phyloP scores from a whole-genome alignment of 1,140 invertebrate species.

The Eueides isabella region DNA sequence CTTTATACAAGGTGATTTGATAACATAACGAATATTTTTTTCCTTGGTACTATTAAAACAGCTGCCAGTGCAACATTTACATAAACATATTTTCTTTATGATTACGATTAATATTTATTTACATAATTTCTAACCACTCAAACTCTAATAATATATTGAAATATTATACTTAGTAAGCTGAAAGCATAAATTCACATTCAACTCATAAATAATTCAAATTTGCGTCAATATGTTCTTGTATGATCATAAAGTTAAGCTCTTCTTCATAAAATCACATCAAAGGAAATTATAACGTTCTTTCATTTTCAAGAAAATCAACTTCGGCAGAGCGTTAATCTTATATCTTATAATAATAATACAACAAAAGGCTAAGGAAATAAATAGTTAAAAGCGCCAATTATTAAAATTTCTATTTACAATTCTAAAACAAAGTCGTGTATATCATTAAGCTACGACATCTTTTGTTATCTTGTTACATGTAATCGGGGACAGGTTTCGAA shows the following conservation, averaged over 20 bases:
- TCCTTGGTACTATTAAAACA: neutral
- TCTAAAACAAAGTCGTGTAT: conserved; percentile 18
- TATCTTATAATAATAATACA: neutral
- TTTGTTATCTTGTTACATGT: conserved; percentile 61
- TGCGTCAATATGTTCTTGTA: conserved; percentile 32
- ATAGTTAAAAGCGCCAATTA: neutral
- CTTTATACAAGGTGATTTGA: conserved; percentile 45
- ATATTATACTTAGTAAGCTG: conserved; percentile 31
- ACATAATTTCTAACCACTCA: neutral
- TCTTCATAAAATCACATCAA: neutral
- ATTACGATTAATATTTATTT: neutral
- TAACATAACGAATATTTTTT: neutral
- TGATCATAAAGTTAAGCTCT: neutral
- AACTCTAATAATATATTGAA: neutral
- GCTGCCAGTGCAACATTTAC: too few species aligned
- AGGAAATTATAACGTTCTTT: neutral
- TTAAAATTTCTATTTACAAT: neutral
- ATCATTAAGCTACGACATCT: conserved; percentile 30
- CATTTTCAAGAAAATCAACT: neutral
- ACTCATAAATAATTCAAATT: conserved; percentile 45
- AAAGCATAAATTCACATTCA: conserved; percentile 35
- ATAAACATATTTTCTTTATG: neutral
- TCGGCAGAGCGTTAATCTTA: neutral
- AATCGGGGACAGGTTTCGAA: conserved; percentile 59
- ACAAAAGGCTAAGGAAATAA: neutral